Conservation (phyloP, 2,113 vertebrate species). For the Astatoreochromis straeleni region DNA sequence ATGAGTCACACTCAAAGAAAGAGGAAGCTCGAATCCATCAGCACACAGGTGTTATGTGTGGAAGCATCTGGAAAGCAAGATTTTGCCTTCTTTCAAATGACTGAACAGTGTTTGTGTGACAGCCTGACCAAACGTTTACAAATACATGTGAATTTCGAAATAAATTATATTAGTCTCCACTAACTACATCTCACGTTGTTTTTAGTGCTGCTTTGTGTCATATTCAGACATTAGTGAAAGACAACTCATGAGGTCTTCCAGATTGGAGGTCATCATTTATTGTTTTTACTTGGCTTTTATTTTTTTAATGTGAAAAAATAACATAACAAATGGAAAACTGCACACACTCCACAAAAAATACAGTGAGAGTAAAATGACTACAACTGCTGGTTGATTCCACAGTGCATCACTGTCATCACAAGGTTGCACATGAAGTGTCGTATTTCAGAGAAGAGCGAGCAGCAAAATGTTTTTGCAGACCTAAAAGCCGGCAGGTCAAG, state of each 20-base stretch:
- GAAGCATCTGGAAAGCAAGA: rapidly evolving
- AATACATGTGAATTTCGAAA: not conserved
- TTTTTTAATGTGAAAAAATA: not conserved
- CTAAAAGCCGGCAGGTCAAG: not conserved
- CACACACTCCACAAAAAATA: not conserved
- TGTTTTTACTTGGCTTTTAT: not conserved
- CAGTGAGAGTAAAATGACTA: not conserved
- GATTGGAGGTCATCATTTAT: not conserved
- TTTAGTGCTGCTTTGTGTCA: not conserved
- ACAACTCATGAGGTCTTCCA: not conserved
- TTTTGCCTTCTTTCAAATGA: not conserved
- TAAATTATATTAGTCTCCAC: not conserved
- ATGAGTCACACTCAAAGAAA: not conserved
- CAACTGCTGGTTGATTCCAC: not conserved
- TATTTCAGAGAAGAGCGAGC: not conserved
- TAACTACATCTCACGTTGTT: not conserved
- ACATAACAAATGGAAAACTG: not conserved
- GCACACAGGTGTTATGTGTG: not conserved
- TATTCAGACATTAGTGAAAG: not conserved
- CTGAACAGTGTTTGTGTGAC: not conserved
- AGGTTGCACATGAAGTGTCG: not conserved
- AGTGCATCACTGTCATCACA: not conserved
- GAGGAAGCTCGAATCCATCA: not conserved
- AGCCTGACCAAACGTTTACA: not conserved
- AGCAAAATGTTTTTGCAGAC: not conserved